Evolutionary conservation across 2,113 vertebrate species (phyloP).

Genomic region (Triplophysa dalaica): DNA sequence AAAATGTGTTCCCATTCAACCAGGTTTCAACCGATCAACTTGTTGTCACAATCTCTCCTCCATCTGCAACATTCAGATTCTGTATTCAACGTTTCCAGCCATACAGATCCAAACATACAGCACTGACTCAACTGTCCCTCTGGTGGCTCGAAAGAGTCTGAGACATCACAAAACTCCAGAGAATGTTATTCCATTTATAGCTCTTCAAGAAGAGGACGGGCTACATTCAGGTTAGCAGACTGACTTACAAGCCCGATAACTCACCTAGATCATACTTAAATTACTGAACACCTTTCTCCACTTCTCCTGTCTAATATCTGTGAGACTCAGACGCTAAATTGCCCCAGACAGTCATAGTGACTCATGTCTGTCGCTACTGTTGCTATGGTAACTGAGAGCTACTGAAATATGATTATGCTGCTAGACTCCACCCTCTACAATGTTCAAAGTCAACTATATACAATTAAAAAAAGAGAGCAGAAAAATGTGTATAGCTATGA

Average conservation of each 20-base stretch:
- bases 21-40: not conserved
- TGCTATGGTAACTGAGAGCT: not conserved
- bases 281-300: slow-evolving; percentile 5
- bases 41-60: not conserved
- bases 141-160: not conserved
- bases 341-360: slow-evolving; percentile 21
- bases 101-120: not conserved
- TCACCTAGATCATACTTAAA: slow-evolving; percentile 12
- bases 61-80: not conserved
- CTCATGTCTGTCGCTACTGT: slow-evolving; percentile 16
- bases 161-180: slow-evolving; percentile 10
- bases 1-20: not conserved
- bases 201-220: not conserved
- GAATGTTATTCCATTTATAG: slow-evolving; percentile 35
- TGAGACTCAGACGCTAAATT: slow-evolving; percentile 13
- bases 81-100: slow-evolving; percentile 6
- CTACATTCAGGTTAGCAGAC: slow-evolving; percentile 22
- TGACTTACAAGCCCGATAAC: not conserved
- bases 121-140: not conserved
- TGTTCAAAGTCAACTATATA: not conserved
- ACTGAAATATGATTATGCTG: not conserved
- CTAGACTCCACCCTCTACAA: not conserved
- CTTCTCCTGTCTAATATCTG: slow-evolving; percentile 15
- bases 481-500: not conserved
- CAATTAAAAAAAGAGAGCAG: not conserved